Evolutionary conservation across 2,797 vertebrate species (phyloP), one percentile per base, ranked within the genome.

Genomic region (Myiotriccus ornatus): DNA sequence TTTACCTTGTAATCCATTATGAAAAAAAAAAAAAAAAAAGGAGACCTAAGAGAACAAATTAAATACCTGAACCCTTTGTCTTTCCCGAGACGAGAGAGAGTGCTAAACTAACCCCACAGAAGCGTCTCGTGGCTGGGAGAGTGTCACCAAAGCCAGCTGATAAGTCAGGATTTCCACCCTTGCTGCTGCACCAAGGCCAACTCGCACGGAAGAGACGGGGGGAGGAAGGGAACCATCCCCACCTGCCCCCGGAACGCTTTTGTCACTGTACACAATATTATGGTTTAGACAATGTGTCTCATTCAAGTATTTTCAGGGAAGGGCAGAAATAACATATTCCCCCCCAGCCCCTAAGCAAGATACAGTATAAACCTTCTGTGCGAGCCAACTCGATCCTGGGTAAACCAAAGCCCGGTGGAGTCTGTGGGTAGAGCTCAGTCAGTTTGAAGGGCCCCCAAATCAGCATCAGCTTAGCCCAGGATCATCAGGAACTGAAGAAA

Each of bases 231-330:
- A 27, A 68, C n/a, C 70, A 55, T 68, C 85, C 94, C 81, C 90
- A 44, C 71, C 89, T 82, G 80, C 92, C 94, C 86, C 82, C 14
- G 75, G 83, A 94, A 94, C 69, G 93, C 70, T 93, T 69, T 95
- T 95, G 95, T 85, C 97, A 95, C 97, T 89, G 95, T 89, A 92
- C 74, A 90, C 97, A 97, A 96, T 96, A 95, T 96, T 97, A 62
- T 50, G 87, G 35, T 74, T 82, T 49, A 97, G 98, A 98, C 97
- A 98, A 97, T 57, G 97, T 97, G 98, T 98, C 97, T 96, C 92
- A 96, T 98, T 98, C 98, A 98, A 98, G 98, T 98, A 98, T 98
- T 97, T 95, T 94, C 97, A 97, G 97, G 97, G 97, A 98, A 97
- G 97, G 97, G 97, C 96, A 98, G 97, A 98, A 98, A 95, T 96